Conservation (phyloP, 2,113 vertebrate species). For the human region DNA sequence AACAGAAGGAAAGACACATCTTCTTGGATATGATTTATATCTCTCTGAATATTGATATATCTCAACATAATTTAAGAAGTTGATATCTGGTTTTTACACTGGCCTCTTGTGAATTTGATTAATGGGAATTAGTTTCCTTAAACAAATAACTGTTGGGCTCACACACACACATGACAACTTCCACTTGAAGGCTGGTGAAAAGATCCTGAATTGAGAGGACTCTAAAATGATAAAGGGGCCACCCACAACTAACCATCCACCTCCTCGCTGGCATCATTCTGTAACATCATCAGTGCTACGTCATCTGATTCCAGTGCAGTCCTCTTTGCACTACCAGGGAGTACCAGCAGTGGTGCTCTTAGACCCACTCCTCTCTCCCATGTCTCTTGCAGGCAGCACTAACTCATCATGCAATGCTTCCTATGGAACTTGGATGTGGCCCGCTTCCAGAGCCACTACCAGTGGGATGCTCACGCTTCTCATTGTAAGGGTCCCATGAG, state of each 20-base stretch:
- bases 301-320: accelerated
- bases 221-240: accelerated
- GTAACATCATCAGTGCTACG: accelerated
- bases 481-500: accelerated
- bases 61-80: neutral
- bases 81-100: neutral
- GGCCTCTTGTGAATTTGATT: neutral
- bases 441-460: accelerated
- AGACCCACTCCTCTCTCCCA: accelerated
- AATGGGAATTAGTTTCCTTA: neutral
- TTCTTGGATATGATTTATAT: neutral
- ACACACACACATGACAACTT: neutral
- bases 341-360: accelerated
- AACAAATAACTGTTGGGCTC: neutral
- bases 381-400: no score
- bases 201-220: neutral
- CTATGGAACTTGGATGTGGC: no score
- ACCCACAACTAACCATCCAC: accelerated
- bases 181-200: neutral
- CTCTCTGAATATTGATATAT: neutral
- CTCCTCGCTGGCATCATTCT: neutral
- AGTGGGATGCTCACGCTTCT: accelerated
- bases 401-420: accelerated
- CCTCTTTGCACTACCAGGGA: neutral
- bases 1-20: neutral